Base-by-base conservation (phyloP, 2,797 vertebrate genomes). In the Sphenopsis melanotis region DNA sequence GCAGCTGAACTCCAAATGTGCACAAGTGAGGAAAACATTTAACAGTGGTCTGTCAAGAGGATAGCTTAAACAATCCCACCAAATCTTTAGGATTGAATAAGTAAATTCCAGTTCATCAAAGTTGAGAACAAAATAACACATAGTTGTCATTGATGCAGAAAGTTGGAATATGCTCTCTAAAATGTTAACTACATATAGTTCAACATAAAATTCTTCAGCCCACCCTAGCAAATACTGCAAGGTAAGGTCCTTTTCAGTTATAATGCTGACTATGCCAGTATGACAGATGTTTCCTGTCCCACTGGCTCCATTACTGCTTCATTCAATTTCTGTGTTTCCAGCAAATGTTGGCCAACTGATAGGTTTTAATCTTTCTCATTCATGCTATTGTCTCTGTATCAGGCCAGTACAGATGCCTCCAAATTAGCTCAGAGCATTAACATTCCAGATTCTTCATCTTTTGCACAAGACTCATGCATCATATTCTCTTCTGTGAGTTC, bases 281-380 rank as follows among this genome's bases (percentile, higher is more conserved):
- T 26, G 32, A 71, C 70, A 87, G 82, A 88, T 72, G 80, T 65
- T 93, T 90, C 77, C 70, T 79, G 55, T 95, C 65, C 77, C 85
- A 17, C 17, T 76, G 59, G 32, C 26, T 83, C 57, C 18, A 32
- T 63, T 70, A 63, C 47, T 22, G 50, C 78, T 89, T 63, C 69
- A 70, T 37, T 69, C 34, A 37, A 7, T 70, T 79, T 82, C 77
- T 86, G 1, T 18, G 19, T 69, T 89, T 92, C 59, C 70, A 89
- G 18, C 14, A 70, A 91, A 34, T n/a, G 8, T 15, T 89, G 60
- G 72, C 68, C 65, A 64, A 55, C 64, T 49, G 55, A 66, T 3
- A 83, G 53, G 22, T 83, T 87, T 81, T 74, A 87, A 71, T 80
- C 26, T 56, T 72, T 79, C 72, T 71, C 49, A 69, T 44, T 70